These are phyloP conservation scores for Petrocephalus microphthalmus DNA, from an alignment of 2,113 vertebrate species.

Conservation along the genomic window DNA sequence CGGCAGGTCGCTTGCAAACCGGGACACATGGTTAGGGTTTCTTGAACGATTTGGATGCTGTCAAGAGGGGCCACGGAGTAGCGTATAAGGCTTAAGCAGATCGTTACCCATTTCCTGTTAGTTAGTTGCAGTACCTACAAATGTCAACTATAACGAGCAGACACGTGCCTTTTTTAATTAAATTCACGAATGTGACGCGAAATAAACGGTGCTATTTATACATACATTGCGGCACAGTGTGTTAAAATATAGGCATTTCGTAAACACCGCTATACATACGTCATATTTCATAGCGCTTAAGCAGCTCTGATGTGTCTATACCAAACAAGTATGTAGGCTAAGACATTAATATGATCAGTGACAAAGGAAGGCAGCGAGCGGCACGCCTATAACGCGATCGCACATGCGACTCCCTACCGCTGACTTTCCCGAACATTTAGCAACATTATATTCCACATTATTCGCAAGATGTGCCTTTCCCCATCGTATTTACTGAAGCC, in stretches of 20 bases:
- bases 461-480: background rate
- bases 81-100: background rate
- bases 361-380: background rate
- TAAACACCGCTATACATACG: background rate
- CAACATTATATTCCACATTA: background rate
- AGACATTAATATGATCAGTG: background rate
- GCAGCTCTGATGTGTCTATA: background rate
- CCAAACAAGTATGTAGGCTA: background rate
- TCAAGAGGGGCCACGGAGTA: background rate
- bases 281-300: background rate
- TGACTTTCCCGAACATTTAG: background rate
- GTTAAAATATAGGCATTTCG: background rate
- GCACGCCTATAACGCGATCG: background rate
- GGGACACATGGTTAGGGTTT: background rate
- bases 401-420: background rate
- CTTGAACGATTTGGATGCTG: background rate
- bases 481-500: background rate
- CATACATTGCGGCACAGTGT: background rate
- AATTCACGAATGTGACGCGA: background rate
- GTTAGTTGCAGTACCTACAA: background rate
- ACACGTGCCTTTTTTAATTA: background rate
- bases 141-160: background rate
- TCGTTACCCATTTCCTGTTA: constrained; percentile 1
- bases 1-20: background rate
- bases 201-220: background rate